phyloP scores from a whole-genome alignment of 2,797 vertebrate species.

The Molossus molossus region DNA sequence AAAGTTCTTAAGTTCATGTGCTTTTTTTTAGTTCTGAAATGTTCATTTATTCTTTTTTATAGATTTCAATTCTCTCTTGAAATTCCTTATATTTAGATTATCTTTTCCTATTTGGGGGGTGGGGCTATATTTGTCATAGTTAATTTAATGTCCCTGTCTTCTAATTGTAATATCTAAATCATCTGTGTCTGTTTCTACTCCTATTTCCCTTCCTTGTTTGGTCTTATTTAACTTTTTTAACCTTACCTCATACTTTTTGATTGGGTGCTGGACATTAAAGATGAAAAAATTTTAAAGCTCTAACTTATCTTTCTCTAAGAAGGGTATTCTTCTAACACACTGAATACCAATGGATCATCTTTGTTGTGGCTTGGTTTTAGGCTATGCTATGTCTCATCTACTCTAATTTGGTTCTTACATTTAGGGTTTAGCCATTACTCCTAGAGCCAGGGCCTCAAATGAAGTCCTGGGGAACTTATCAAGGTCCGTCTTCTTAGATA shows the following conservation, averaged over 20 bases:
- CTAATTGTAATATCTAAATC: neutral
- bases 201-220: neutral
- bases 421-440: neutral
- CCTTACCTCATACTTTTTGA: neutral
- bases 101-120: neutral
- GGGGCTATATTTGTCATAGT: neutral
- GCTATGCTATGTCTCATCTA: neutral
- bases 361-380: neutral
- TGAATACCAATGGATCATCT: neutral
- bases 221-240: neutral
- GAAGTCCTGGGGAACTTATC: neutral
- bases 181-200: neutral
- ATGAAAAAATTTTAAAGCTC: neutral
- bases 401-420: constrained; percentile 7
- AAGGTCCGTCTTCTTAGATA: neutral
- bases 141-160: neutral
- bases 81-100: constrained; percentile 29
- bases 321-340: neutral
- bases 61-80: neutral
- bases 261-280: neutral
- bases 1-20: neutral
- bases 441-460: neutral
- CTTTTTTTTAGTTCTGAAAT: constrained; percentile 27
- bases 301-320: neutral
- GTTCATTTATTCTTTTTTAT: neutral